Conservation (phyloP, 1,140 invertebrate species). For the Drosophila lacertosa region DNA sequence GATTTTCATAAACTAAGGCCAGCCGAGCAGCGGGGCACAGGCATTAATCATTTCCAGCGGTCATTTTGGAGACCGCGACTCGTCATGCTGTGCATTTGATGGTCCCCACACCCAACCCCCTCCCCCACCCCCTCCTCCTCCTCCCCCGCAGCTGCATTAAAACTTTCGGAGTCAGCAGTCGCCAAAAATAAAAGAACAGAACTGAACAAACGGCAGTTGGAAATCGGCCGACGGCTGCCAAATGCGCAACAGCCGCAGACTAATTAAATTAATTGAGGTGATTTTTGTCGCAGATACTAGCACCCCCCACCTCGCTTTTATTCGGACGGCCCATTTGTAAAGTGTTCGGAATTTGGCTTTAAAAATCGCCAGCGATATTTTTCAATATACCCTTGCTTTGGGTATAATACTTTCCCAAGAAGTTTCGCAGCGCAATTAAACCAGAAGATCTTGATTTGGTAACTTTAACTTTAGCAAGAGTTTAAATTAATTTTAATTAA, state of each 20-base stretch:
- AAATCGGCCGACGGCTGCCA: constrained; percentile 24
- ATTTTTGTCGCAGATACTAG: constrained; percentile 73
- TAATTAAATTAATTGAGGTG: constrained; percentile 82
- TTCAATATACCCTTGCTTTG: constrained; percentile 1
- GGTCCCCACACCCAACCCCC: constrained; percentile 8
- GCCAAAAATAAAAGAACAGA: constrained; percentile 23
- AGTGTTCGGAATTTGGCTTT: constrained; percentile 52
- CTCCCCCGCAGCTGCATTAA: not conserved
- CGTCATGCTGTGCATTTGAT: constrained; percentile 69
- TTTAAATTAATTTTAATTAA: no score
- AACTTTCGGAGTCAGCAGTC: constrained; percentile 17
- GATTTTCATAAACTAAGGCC: constrained; percentile 45
- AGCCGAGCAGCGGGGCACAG: constrained; percentile 51
- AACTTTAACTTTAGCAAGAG: no score
- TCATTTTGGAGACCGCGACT: constrained; percentile 49
- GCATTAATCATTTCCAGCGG: constrained; percentile 59
- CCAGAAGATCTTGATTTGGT: no score
- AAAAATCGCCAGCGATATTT: constrained; percentile 29
- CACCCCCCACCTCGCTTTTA: constrained; percentile 21
- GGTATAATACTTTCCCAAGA: no score
- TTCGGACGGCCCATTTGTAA: constrained; percentile 62
- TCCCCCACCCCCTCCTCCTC: not conserved
- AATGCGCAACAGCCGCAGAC: constrained; percentile 72
- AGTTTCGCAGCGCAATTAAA: no score
- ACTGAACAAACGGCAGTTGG: not conserved